Conservation (phyloP, 2,797 vertebrate genomes). For the Podarcis siculus region DNA sequence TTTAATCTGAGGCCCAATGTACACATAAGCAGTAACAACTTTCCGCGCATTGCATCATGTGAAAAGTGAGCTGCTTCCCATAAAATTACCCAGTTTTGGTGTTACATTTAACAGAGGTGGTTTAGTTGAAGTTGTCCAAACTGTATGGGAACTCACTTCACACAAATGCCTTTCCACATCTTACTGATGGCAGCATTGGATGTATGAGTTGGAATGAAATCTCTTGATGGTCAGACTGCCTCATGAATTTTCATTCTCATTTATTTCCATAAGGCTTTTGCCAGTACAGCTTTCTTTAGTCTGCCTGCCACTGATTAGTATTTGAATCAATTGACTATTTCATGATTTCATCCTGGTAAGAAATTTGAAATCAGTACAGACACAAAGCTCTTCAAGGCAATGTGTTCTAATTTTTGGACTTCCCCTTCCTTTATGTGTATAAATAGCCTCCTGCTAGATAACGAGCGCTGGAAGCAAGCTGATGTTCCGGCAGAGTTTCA, state of each 20-base stretch:
- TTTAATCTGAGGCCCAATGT: not conserved
- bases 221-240: not conserved
- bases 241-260: not conserved
- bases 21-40: not conserved
- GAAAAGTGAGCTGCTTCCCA: not conserved
- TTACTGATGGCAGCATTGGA: not conserved
- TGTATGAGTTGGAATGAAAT: not conserved
- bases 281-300: not conserved
- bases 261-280: not conserved
- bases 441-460: slow-evolving; percentile 91
- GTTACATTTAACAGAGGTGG: not conserved
- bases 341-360: not conserved
- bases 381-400: slow-evolving; percentile 17
- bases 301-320: not conserved
- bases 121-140: not conserved
- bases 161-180: not conserved
- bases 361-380: slow-evolving; percentile 2
- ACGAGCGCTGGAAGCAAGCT: slow-evolving; percentile 97
- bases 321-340: slow-evolving; percentile 31
- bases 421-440: slow-evolving; percentile 48
- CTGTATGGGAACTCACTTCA: not conserved
- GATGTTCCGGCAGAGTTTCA: slow-evolving; percentile 97
- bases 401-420: slow-evolving; percentile 33
- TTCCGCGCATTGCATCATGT: not conserved
- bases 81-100: not conserved